These are phyloP conservation scores for Beroe ovata DNA, from an alignment of 37 sponge, comb jelly and placozoan species.

Conservation along the genomic window DNA sequence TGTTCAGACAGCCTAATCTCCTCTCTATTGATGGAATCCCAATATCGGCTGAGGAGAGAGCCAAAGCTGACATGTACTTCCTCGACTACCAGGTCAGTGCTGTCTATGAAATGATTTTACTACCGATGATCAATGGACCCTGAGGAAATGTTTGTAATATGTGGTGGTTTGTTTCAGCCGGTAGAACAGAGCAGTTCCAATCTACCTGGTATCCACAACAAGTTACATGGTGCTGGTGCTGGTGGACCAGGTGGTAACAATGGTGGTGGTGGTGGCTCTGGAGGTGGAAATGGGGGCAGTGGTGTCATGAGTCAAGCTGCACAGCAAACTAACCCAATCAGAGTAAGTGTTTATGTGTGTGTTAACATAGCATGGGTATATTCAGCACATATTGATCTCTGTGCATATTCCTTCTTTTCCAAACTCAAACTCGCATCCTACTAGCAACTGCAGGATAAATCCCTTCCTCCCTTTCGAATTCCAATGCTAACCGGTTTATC, in stretches of 20 bases:
- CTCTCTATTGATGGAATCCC: constrained; percentile 67
- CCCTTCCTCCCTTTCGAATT: background rate
- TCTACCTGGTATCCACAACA: constrained; percentile 43
- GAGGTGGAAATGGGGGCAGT: background rate
- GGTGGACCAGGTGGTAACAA: background rate
- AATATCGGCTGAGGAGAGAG: constrained; percentile 62
- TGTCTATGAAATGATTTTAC: too few species aligned
- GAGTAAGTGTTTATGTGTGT: background rate
- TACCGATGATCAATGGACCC: too few species aligned
- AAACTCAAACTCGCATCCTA: too few species aligned
- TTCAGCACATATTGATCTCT: too few species aligned
- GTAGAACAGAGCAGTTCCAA: constrained; percentile 6
- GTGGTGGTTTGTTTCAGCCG: constrained; percentile 42
- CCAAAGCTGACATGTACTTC: constrained; percentile 69
- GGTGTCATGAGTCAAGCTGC: constrained; percentile 22
- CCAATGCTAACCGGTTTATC: background rate
- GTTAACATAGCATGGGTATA: too few species aligned
- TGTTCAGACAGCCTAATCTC: constrained; percentile 54
- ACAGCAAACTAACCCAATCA: constrained; percentile 4
- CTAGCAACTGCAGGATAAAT: background rate
- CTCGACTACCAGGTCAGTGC: constrained; percentile 63
- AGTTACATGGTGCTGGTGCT: constrained; percentile 6
- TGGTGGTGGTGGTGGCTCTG: background rate
- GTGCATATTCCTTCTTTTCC: too few species aligned
- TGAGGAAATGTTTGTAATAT: too few species aligned